Percentiles rank a stretch among this genome's conserved stretches.
Evolutionary conservation across 2,888 invertebrate species (phyloP).

Genomic region (Tupiocoris notatus): DNA sequence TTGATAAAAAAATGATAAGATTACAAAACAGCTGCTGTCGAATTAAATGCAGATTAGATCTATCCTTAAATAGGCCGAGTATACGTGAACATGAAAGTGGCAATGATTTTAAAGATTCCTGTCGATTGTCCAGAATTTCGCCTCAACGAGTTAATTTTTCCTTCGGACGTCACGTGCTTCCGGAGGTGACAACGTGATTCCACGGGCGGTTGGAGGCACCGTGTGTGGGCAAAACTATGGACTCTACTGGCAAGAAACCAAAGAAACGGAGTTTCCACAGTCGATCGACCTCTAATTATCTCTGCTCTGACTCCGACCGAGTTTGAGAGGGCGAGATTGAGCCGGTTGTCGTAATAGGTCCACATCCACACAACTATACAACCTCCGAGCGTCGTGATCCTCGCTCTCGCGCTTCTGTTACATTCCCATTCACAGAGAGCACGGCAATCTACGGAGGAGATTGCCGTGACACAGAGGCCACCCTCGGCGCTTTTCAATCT

Average conservation of each 20-base stretch:
- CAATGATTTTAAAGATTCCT: too few relatives aligned
- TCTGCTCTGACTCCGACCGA: neutral
- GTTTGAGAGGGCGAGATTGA: neutral
- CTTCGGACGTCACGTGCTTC: neutral
- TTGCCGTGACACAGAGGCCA: constrained; percentile 17
- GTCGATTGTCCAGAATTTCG: neutral
- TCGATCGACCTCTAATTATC: neutral
- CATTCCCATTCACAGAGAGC: neutral
- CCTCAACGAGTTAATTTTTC: neutral
- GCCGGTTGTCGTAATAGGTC: too few relatives aligned
- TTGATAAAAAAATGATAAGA: too few relatives aligned
- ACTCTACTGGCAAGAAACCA: neutral
- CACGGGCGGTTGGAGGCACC: neutral
- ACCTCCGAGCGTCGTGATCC: neutral
- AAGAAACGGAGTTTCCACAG: neutral
- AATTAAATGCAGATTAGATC: too few relatives aligned
- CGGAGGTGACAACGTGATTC: too few relatives aligned
- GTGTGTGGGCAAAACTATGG: neutral
- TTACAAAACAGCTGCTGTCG: too few relatives aligned
- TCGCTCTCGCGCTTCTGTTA: neutral
- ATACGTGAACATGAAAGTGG: too few relatives aligned
- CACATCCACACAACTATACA: too few relatives aligned
- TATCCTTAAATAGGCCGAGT: too few relatives aligned
- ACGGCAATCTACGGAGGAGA: constrained; percentile 34
- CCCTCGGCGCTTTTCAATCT: neutral